phyloP scores from a whole-genome alignment of 2,113 vertebrate species.

The Gobiocypris rarus region DNA sequence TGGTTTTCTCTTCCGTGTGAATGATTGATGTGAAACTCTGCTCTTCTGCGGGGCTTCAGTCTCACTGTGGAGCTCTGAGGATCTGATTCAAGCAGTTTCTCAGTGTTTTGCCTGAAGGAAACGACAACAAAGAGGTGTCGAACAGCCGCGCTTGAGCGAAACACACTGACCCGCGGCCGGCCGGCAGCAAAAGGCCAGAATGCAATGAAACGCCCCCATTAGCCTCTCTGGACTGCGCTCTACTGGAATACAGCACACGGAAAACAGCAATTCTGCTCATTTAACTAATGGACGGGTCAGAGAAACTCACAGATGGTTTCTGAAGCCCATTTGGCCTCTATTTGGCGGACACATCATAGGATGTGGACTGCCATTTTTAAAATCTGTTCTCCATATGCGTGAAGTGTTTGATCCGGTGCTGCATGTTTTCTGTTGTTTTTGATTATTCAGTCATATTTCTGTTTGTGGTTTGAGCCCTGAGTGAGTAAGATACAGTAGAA shows the following conservation, averaged over 20 bases:
- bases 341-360: no score
- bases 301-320: neutral
- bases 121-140: neutral
- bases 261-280: no score
- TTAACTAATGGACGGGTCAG: neutral
- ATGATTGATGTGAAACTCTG: neutral
- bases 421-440: neutral
- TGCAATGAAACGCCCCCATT: neutral
- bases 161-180: neutral
- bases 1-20: neutral
- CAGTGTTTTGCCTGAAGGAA: neutral
- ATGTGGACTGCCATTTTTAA: no score
- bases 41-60: neutral
- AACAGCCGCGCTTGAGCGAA: neutral
- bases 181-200: no score
- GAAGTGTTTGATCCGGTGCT: neutral
- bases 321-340: neutral
- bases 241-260: neutral
- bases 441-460: neutral
- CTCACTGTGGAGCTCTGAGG: neutral
- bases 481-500: neutral
- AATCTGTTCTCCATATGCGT: neutral
- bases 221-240: neutral
- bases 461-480: neutral
- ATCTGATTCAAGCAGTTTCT: neutral